Percentiles rank a stretch among this genome's conserved stretches.
phyloP scores from a whole-genome alignment of 2,888 invertebrate genomes.

The Nephrocerus scutellatus region DNA sequence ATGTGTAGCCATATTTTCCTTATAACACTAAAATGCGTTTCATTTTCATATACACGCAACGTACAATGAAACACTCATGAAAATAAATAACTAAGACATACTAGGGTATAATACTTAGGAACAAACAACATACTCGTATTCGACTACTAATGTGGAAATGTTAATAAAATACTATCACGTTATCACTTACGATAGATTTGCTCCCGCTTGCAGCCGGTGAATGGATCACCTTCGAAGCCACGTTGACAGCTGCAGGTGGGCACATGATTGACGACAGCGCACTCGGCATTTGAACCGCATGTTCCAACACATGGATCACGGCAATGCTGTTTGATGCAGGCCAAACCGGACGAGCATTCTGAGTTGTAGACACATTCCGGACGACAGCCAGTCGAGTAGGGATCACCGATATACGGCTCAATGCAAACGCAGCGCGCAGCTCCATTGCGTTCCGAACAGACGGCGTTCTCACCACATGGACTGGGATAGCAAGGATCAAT shows the following conservation, averaged over 20 bases:
- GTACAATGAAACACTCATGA: too few relatives aligned
- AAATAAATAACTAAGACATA: too few relatives aligned
- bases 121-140: neutral
- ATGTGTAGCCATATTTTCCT: too few relatives aligned
- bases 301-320: slow-evolving; percentile 78
- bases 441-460: slow-evolving; percentile 64
- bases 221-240: slow-evolving; percentile 77
- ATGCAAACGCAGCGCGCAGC: slow-evolving; percentile 74
- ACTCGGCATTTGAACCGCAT: slow-evolving; percentile 77
- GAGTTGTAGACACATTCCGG: slow-evolving; percentile 79
- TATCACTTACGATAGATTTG: slow-evolving; percentile 52
- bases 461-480: slow-evolving; percentile 79
- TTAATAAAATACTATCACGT: neutral
- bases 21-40: too few relatives aligned
- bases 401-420: slow-evolving; percentile 81
- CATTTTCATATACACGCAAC: too few relatives aligned
- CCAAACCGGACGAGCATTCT: slow-evolving; percentile 69
- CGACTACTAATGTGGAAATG: neutral
- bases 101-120: too few relatives aligned
- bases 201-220: slow-evolving; percentile 64
- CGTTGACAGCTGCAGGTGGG: slow-evolving; percentile 72
- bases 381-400: slow-evolving; percentile 74
- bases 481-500: slow-evolving; percentile 63
- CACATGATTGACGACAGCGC: slow-evolving; percentile 72
- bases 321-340: slow-evolving; percentile 78